Base-by-base conservation (phyloP, 2,888 invertebrate genomes). In the Eutolmus rufibarbis region DNA sequence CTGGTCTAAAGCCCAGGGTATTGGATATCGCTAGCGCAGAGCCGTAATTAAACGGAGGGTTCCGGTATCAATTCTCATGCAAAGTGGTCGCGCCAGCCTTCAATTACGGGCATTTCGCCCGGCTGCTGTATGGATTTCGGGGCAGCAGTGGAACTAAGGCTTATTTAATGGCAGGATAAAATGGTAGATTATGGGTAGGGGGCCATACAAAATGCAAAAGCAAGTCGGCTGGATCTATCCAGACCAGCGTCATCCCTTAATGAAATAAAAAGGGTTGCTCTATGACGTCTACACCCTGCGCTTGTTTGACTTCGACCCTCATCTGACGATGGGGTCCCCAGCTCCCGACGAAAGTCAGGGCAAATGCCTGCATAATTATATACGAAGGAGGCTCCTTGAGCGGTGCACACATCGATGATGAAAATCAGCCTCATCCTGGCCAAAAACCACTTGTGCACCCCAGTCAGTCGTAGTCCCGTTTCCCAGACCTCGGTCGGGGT, bases 361-460 rank as follows among this genome's bases (percentile, higher is more conserved):
- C 84, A 84, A 84, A 74, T 74, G 84, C 23, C 84, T 84, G 84
- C 66, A 84, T 84, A 84, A 84, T 84, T 84, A 84, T 43, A 37
- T 37, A 40, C 19, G 1, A 16, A 57, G 74, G 66, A 43, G 66
- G 66, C 23, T 66, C 84, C 84, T 84, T 66, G 66, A 84, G 84
- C 19, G 40, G 14, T 66, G 84, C 37, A 40, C 84, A 84, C 74
- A 84, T 84, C 84, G 66, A 66, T 84, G 84, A 84, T 74, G 43
- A 43, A 57, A 84, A 84, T 84, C 66, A 84, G 84, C 66, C 74
- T 66, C 74, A 74, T 84, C 40, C 84, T 84, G 74, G 66, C 74
- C 66, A 84, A 46, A n/a, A 66, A 31, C 66, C 31, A 57, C 84
- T 74, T 37, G 74, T 84, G 23, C 84, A 66, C 34, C 37, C 84